phyloP scores from a whole-genome alignment of 1,140 invertebrate genomes.

The Hylyphantes graminicola region DNA sequence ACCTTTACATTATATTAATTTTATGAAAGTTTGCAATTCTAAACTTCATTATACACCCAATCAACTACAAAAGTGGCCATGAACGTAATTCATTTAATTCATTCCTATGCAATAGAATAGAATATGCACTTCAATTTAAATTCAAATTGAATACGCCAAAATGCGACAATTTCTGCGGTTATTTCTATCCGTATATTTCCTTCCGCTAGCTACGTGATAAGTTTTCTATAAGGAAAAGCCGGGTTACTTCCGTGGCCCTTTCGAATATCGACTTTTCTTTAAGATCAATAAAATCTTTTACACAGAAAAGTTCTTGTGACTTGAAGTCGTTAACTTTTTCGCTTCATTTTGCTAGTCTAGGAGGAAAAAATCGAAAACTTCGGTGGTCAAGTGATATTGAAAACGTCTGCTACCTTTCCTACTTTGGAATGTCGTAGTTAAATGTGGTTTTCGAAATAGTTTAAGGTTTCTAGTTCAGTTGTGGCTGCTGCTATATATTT shows the following conservation, averaged over 20 bases:
- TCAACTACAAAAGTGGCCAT: too few relatives aligned
- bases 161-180: not conserved
- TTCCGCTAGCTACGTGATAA: slow-evolving; percentile 12
- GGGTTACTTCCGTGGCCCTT: not conserved
- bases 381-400: slow-evolving; percentile 29
- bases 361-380: slow-evolving; percentile 32
- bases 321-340: slow-evolving; percentile 46
- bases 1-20: too few relatives aligned
- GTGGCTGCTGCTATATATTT: too few relatives aligned
- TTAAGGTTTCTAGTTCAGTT: too few relatives aligned
- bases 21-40: too few relatives aligned
- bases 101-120: too few relatives aligned
- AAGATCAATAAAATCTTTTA: slow-evolving; percentile 48
- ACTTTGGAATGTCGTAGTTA: not conserved
- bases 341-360: slow-evolving; percentile 18
- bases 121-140: too few relatives aligned
- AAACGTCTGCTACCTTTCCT: not conserved
- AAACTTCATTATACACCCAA: too few relatives aligned
- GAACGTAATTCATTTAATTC: too few relatives aligned
- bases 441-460: too few relatives aligned
- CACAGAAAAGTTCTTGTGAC: slow-evolving; percentile 32
- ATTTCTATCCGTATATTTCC: slow-evolving; percentile 3
- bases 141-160: too few relatives aligned
- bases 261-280: slow-evolving; percentile 15
- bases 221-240: not conserved